Evolutionary conservation across 2,797 vertebrate species (phyloP), one percentile per base, ranked within the genome.

Genomic region (Tangara arthus): DNA sequence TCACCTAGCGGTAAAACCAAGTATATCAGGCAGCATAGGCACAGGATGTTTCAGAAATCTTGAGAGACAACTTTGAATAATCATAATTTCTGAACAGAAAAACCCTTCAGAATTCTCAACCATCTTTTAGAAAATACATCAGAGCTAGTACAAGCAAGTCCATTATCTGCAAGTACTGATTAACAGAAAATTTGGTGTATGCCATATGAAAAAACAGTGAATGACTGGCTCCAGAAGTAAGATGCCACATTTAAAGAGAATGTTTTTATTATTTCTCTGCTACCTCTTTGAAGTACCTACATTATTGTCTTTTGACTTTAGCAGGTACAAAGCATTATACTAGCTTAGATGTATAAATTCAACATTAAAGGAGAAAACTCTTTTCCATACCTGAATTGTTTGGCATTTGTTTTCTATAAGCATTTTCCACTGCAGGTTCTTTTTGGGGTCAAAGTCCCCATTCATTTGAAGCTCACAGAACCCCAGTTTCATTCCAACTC

Each of bases 381-480:
- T 26, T 92, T 30, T 28, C 26, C 39, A 32, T 96, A 98, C 98
- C 98, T 98, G 97, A 82, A 98, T 85, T 39, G 76, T 42, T 52
- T 97, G 96, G 76, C 98, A 98, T 94, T 98, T 98, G 94, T 98
- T 98, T 96, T 98, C 92, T 65, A 98, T 87, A 80, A 96, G 50
- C 68, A 98, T 90, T 61, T 96, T 96, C 97, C 98, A 98, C 84
- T 97, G 97, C 77, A 98, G 96, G 83, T 93, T 96, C 15, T 90
- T 85, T 49, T 96, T 96, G 46, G 97, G 94, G 71, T 94, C 87
- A 17, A 98, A 95, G 76, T 94, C 94, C 12, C 97, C 98, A 1
- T 93, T 94, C 84, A 97, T 96, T 46, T 95, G 95, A 41, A 98
- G 91, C 2, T 92, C 69, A 82, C 98, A 98, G 39, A 79, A 76